Evolutionary conservation across 1,140 invertebrate species (phyloP).

Genomic region (Tetramorium simillimum): DNA sequence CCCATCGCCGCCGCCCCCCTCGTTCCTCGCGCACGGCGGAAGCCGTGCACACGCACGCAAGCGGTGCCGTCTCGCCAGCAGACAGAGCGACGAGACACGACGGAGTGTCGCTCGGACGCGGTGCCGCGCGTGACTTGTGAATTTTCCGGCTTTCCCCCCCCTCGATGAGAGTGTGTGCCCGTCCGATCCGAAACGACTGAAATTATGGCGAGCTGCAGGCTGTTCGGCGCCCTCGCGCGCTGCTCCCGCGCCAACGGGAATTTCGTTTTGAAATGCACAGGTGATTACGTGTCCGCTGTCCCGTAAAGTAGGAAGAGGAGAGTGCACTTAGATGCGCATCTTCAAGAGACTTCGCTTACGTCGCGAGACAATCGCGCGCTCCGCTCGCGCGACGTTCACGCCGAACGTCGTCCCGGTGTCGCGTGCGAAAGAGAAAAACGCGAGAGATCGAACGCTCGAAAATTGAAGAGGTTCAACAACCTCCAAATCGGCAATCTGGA

Average conservation of each 20-base stretch:
- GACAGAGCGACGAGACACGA: neutral
- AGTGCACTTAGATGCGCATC: neutral
- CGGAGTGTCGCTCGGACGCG: neutral
- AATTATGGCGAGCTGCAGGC: constrained; percentile 81
- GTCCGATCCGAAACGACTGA: constrained; percentile 19
- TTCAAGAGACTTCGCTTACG: neutral
- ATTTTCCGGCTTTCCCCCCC: neutral
- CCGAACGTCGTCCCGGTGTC: too few relatives aligned
- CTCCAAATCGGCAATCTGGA: neutral
- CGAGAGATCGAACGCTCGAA: neutral
- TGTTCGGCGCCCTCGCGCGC: constrained; percentile 79
- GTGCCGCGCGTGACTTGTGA: neutral
- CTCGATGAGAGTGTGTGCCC: neutral
- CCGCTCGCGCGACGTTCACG: neutral
- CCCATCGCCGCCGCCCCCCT: too few relatives aligned
- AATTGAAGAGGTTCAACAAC: neutral
- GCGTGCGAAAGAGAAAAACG: neutral
- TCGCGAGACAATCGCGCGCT: neutral
- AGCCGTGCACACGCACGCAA: too few relatives aligned
- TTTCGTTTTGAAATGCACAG: constrained; percentile 77
- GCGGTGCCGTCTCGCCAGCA: too few relatives aligned
- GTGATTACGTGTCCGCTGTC: constrained; percentile 75
- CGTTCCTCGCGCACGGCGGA: neutral
- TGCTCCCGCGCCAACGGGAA: constrained; percentile 77
- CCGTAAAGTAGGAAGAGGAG: neutral